These are phyloP conservation scores for Indicator indicator DNA, from an alignment of 2,113 vertebrate species.

Conservation along the genomic window DNA sequence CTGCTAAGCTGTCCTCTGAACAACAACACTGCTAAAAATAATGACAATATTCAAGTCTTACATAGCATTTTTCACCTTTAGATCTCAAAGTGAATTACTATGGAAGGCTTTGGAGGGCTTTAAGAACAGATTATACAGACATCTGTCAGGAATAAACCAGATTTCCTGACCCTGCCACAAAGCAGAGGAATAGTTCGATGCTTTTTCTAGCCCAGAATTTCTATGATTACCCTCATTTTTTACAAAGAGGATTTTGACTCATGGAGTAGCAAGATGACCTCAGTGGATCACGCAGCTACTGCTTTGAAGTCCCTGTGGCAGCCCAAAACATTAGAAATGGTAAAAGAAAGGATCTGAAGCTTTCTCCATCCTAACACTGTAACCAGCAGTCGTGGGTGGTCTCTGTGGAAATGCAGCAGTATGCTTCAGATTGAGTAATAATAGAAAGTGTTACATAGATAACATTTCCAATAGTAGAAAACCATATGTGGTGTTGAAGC, in stretches of 20 bases:
- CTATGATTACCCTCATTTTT: neutral
- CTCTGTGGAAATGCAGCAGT: neutral
- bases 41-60: constrained; percentile 65
- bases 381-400: neutral
- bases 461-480: neutral
- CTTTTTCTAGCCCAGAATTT: neutral
- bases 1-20: constrained; percentile 60
- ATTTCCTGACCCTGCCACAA: constrained; percentile 52
- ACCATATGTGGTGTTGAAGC: neutral
- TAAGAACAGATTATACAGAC: constrained; percentile 57
- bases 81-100: constrained; percentile 54
- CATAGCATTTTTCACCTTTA: constrained; percentile 56
- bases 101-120: constrained; percentile 41
- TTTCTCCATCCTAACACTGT: neutral
- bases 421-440: neutral
- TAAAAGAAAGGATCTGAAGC: neutral
- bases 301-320: neutral
- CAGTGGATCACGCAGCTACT: neutral
- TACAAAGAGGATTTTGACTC: neutral
- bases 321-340: neutral
- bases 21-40: constrained; percentile 54
- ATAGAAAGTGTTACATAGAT: neutral
- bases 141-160: constrained; percentile 69
- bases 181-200: neutral
- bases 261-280: neutral